Percentiles rank a stretch among this genome's conserved stretches.
Conservation (phyloP, 2,888 invertebrate genomes). For the Sicus ferrugineus region DNA sequence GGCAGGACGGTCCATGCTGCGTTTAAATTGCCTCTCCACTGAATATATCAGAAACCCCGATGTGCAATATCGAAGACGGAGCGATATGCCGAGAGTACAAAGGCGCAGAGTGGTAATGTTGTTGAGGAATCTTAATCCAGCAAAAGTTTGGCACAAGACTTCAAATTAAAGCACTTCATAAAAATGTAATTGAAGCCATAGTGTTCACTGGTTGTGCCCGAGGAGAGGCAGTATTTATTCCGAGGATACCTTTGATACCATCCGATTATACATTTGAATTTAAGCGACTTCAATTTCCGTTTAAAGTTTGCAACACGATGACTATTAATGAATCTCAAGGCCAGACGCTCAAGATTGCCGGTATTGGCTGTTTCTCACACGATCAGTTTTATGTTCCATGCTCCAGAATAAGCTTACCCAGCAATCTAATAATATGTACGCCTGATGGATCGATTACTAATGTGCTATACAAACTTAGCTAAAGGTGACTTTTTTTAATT, state of each 20-base stretch:
- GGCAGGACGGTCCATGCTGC: too few species aligned
- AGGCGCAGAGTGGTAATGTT: too few species aligned
- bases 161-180: too few species aligned
- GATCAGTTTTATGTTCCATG: neutral
- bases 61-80: slow-evolving; percentile 5
- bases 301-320: slow-evolving; percentile 25
- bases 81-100: neutral
- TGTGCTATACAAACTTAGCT: too few species aligned
- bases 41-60: neutral
- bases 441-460: too few species aligned
- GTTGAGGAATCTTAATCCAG: too few species aligned
- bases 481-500: too few species aligned
- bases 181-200: too few species aligned
- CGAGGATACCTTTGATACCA: slow-evolving; percentile 2
- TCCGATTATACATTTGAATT: slow-evolving; percentile 11
- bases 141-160: too few species aligned
- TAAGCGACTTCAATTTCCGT: slow-evolving; percentile 13
- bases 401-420: neutral
- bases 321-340: neutral
- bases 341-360: neutral
- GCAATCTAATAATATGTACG: neutral
- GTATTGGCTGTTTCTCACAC: slow-evolving; percentile 4
- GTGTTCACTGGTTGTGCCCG: too few species aligned
- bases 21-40: too few species aligned
- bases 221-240: slow-evolving; percentile 1